Conservation (phyloP, 2,113 vertebrate genomes). For the Bufo gargarizans region DNA sequence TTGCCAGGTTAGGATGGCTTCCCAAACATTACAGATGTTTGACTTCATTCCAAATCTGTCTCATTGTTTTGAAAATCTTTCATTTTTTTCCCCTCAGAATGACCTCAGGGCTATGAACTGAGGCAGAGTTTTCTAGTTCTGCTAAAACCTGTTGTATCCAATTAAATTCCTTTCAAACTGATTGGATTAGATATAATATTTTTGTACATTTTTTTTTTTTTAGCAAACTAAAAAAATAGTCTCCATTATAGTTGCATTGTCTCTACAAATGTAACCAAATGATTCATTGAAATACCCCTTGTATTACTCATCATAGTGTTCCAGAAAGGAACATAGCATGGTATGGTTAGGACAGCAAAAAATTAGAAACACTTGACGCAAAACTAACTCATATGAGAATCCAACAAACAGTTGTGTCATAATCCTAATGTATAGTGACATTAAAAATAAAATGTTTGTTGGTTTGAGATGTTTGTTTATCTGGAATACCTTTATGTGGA, state of each 20-base stretch:
- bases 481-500: background rate
- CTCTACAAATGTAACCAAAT: constrained; percentile 1
- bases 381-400: background rate
- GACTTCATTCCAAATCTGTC: constrained; percentile 43
- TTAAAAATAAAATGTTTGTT: background rate
- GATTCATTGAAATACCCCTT: background rate
- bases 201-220: background rate
- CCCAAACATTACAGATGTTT: constrained; percentile 46
- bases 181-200: constrained; percentile 28
- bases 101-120: constrained; percentile 36
- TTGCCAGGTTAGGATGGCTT: constrained; percentile 37
- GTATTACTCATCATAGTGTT: background rate
- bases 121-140: constrained; percentile 33
- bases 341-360: background rate
- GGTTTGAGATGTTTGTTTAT: background rate
- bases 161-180: constrained; percentile 29
- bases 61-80: constrained; percentile 46
- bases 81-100: constrained; percentile 32
- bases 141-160: constrained; percentile 40
- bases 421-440: background rate
- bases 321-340: background rate
- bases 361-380: constrained; percentile 7
- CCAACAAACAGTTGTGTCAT: background rate
- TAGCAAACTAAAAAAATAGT: background rate
- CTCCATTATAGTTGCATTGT: background rate